Conservation (phyloP, 2,888 invertebrate genomes). For the Corythucha ciliata region DNA sequence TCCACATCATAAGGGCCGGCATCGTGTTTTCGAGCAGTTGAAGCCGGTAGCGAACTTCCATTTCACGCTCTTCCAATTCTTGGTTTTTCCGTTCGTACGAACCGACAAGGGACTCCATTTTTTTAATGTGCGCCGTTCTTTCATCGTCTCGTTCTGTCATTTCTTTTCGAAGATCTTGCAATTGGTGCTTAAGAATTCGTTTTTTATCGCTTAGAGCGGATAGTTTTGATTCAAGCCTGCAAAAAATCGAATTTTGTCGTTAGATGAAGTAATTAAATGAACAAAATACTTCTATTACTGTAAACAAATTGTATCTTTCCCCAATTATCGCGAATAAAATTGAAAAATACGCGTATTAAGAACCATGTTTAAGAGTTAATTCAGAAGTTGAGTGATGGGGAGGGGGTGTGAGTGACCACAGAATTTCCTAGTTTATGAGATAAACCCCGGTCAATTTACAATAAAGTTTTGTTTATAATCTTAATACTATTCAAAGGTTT, state of each 20-base stretch:
- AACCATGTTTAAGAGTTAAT: no score
- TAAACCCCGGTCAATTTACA: no score
- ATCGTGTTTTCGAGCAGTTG: constrained; percentile 52
- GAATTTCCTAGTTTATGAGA: no score
- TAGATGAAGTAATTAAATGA: no score
- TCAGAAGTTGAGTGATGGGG: no score
- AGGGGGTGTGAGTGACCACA: no score
- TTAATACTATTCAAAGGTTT: no score
- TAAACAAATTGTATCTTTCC: no score
- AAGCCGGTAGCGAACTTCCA: constrained; percentile 48
- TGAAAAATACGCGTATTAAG: no score
- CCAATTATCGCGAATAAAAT: no score
- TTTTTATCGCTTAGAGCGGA: constrained; percentile 38
- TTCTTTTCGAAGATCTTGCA: constrained; percentile 34
- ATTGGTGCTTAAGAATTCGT: constrained; percentile 38
- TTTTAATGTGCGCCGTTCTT: constrained; percentile 34
- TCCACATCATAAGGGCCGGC: constrained; percentile 55
- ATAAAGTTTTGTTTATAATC: no score
- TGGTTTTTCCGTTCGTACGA: constrained; percentile 48
- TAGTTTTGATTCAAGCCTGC: constrained; percentile 37
- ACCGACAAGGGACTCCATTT: constrained; percentile 45
- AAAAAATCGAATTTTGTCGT: not conserved
- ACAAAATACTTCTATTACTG: no score
- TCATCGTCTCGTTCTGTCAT: constrained; percentile 35
- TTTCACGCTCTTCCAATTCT: constrained; percentile 46